Base-by-base conservation (phyloP, 2,888 invertebrate species). In the Frankliniella fusca region DNA sequence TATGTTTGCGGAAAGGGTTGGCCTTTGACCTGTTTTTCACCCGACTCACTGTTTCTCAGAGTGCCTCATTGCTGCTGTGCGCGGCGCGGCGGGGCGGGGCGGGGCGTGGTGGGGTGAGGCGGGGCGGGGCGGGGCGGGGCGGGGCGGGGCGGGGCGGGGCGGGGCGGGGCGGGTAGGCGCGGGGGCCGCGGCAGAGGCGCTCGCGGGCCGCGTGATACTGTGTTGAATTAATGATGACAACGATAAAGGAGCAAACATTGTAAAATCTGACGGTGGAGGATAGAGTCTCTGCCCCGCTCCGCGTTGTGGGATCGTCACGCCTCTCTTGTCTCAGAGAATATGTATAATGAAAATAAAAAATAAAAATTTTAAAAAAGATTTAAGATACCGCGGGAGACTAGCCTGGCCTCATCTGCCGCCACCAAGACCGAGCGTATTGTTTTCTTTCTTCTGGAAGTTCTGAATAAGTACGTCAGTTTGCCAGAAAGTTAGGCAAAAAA, bases 101-200 rank as follows among this genome's bases (percentile, higher is more conserved):
- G 8, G 54, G 54, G 15, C 54, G 54, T 11, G 15, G 50, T 11
- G 50, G 15, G 50, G 50, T 18, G 54, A 54, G 54, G 54, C 54
- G 54, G 3, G 54, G 3, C 54, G 54, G 12, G 50, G 50, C 9
- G 50, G 9, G 15, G 50, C 50, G 50, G 9, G 50, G 50, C 50
- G 50, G 9, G 50, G 50, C 50, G n/a, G 50, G 50, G 50, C 54
- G 54, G 15, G 54, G 54, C 54, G 54, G 54, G 54, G 54, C 61
- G 61, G 61, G 61, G 61, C 61, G 61, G 61, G 61, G 61, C 61
- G 61, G 61, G 20, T 18, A 61, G 61, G 61, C 61, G 54, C 54
- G 8, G 54, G 54, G 15, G 61, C 61, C 15, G 15, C 54, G 54
- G 54, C 54, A 7, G 54, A 15, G 54, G 54, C 54, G 54, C 54